A percentile compares a stretch with the other conserved stretches of the same genome.
Evolutionary conservation across 2,888 invertebrate genomes (phyloP).

Genomic region (Zele albiditarsus): DNA sequence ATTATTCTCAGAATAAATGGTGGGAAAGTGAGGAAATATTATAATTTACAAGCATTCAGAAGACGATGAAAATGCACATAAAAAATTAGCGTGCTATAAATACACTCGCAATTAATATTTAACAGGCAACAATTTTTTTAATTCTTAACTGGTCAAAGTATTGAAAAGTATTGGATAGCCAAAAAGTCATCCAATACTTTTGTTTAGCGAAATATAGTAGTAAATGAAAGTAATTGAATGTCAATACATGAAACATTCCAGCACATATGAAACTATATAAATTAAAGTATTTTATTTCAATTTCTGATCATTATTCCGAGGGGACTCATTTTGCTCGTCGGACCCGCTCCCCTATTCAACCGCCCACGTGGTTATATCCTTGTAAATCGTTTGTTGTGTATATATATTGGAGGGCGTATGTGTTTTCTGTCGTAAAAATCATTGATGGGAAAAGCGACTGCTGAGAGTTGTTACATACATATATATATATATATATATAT

Average conservation of each 20-base stretch:
- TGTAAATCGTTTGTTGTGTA: constrained; percentile 11
- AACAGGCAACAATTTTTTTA: too few relatives aligned
- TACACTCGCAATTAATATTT: neutral
- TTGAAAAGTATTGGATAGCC: too few relatives aligned
- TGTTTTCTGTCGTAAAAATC: constrained; percentile 38
- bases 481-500: constrained; percentile 8
- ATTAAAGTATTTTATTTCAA: too few relatives aligned
- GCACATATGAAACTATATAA: too few relatives aligned
- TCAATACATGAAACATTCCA: too few relatives aligned
- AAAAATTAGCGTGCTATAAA: neutral
- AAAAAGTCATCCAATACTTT: too few relatives aligned
- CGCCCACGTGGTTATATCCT: neutral
- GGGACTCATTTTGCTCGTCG: too few relatives aligned
- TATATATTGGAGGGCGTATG: constrained; percentile 10
- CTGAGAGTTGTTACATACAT: constrained; percentile 8
- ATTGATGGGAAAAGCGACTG: constrained; percentile 22
- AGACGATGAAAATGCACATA: neutral
- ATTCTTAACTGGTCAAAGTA: too few relatives aligned
- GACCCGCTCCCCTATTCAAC: neutral
- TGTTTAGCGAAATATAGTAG: too few relatives aligned
- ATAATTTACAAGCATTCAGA: neutral
- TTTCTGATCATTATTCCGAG: too few relatives aligned
- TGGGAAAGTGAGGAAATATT: neutral
- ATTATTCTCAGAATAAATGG: neutral
- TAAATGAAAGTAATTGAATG: too few relatives aligned